phyloP scores from a whole-genome alignment of 2,113 vertebrate species.

The Pituophis catenifer region DNA sequence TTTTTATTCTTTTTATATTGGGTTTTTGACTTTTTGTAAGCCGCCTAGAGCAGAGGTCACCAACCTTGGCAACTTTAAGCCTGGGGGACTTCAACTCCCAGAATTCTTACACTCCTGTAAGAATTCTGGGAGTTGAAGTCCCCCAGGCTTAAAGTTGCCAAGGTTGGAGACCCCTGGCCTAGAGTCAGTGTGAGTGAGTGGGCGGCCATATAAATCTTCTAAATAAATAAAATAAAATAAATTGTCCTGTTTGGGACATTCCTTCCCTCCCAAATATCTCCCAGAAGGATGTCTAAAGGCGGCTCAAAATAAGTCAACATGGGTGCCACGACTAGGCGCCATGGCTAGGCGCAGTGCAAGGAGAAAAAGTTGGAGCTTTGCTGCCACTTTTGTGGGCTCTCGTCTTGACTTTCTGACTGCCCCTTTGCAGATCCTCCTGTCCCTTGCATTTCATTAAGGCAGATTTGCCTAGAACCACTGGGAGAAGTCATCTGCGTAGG shows the following conservation, averaged over 20 bases:
- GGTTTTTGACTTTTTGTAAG: not conserved
- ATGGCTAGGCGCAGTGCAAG: not conserved
- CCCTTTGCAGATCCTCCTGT: not conserved
- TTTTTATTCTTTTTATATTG: not conserved
- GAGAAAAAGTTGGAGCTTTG: not conserved
- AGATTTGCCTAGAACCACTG: not conserved
- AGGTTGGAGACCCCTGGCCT: too few relatives aligned
- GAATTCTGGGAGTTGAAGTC: too few relatives aligned
- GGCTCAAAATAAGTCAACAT: not conserved
- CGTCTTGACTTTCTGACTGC: not conserved
- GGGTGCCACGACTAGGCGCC: not conserved
- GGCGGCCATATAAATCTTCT: not conserved
- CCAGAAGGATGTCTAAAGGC: not conserved
- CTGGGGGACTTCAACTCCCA: too few relatives aligned
- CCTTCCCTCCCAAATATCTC: not conserved
- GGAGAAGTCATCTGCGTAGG: not conserved
- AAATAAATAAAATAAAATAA: not conserved
- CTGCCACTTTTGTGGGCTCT: not conserved
- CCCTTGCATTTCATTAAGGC: not conserved
- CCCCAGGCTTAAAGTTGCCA: too few relatives aligned
- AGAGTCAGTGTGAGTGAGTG: not conserved
- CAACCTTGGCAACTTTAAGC: too few relatives aligned
- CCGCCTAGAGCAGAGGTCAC: too few relatives aligned
- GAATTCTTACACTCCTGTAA: too few relatives aligned
- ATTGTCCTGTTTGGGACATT: not conserved